phyloP scores from a whole-genome alignment of 2,797 vertebrate genomes.

The Sebastes miniatus region DNA sequence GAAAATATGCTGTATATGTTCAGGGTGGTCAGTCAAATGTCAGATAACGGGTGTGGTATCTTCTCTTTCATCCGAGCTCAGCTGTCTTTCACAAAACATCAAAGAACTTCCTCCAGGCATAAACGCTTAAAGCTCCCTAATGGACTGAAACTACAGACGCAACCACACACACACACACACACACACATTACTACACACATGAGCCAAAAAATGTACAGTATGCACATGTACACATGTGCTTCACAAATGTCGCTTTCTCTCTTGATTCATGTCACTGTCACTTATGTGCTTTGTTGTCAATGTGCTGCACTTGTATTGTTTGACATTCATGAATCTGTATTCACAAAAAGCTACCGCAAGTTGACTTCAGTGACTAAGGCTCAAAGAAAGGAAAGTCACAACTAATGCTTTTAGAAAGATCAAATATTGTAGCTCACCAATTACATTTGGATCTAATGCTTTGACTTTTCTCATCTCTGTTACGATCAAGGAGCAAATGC shows the following conservation, averaged over 20 bases:
- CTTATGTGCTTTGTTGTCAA: background rate
- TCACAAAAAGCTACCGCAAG: background rate
- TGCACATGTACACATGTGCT: background rate
- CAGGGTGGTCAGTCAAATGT: slow-evolving; percentile 35
- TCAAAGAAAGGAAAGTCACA: background rate
- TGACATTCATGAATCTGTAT: background rate
- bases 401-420: background rate
- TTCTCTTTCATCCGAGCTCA: slow-evolving; percentile 46
- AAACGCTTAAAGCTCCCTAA: slow-evolving; percentile 17
- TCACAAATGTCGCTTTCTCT: background rate
- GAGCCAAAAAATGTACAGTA: background rate
- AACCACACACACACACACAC: background rate
- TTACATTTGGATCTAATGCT: background rate
- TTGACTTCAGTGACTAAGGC: background rate
- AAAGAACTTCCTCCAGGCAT: slow-evolving; percentile 54
- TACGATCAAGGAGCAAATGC: background rate
- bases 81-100: slow-evolving; percentile 43
- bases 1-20: slow-evolving; percentile 16
- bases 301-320: background rate
- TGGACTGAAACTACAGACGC: slow-evolving; percentile 17
- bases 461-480: background rate
- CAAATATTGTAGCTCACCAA: background rate
- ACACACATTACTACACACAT: background rate
- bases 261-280: background rate
- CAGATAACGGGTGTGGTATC: slow-evolving; percentile 27